Percentiles rank a stretch among this genome's conserved stretches.
These are phyloP conservation scores for Drosophila kurseongensis DNA, from an alignment of 1,140 invertebrate species.

Conservation along the genomic window DNA sequence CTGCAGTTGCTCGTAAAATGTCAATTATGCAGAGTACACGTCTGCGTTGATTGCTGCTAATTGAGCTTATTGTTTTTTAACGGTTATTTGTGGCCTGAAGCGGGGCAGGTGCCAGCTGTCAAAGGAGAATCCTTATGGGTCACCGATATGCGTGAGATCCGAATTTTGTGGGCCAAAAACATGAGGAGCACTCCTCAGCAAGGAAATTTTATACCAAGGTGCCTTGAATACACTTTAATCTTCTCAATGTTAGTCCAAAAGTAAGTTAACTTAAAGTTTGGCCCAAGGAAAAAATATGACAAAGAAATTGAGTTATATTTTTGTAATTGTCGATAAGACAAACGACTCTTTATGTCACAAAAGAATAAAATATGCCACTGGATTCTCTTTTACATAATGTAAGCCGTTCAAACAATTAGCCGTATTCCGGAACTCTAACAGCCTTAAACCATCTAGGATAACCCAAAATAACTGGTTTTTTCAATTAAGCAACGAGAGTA, in stretches of 20 bases:
- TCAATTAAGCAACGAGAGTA: not conserved
- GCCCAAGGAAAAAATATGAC: no score
- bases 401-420: no score
- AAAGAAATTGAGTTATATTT: no score
- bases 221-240: not conserved
- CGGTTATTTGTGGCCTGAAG: slow-evolving; percentile 39
- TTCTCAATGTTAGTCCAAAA: no score
- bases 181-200: not conserved
- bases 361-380: no score
- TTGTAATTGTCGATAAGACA: no score
- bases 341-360: no score
- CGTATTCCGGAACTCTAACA: no score
- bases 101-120: slow-evolving; percentile 54
- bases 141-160: slow-evolving; percentile 53
- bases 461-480: not conserved
- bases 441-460: no score
- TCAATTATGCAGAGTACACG: slow-evolving; percentile 57
- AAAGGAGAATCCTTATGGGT: slow-evolving; percentile 17
- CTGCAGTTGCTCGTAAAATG: slow-evolving; percentile 69
- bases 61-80: slow-evolving; percentile 79
- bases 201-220: not conserved
- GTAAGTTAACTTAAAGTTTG: no score
- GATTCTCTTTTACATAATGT: no score
- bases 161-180: slow-evolving; percentile 22
- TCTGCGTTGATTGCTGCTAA: slow-evolving; percentile 64